Evolutionary conservation across 2,797 vertebrate genomes (phyloP).

Genomic region (Bucorvus abyssinicus): DNA sequence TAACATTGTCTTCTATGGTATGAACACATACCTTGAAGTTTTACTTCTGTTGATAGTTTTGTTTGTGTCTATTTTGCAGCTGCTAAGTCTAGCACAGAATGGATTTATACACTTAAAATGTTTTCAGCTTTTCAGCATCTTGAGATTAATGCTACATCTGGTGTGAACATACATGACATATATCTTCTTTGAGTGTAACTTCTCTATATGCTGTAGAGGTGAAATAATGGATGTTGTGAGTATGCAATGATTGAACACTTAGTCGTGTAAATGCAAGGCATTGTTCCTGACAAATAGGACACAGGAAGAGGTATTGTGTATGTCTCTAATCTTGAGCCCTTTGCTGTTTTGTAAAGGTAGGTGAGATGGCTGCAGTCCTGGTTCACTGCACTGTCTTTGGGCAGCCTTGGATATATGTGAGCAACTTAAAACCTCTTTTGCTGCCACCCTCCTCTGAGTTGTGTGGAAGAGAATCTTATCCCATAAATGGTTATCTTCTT

Average conservation of each 20-base stretch:
- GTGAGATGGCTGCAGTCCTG: background rate
- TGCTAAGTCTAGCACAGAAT: background rate
- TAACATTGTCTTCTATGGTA: background rate
- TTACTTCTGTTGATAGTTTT: background rate
- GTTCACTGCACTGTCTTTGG: background rate
- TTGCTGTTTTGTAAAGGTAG: background rate
- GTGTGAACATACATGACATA: background rate
- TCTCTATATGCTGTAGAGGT: background rate
- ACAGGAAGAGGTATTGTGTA: background rate
- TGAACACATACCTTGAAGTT: background rate
- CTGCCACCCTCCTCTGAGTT: constrained; percentile 1
- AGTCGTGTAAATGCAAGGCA: background rate
- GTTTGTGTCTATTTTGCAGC: background rate
- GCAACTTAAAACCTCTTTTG: constrained; percentile 9
- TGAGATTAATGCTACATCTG: background rate
- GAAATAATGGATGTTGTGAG: background rate
- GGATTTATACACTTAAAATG: background rate
- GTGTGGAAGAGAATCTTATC: constrained; percentile 11
- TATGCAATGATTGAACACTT: background rate
- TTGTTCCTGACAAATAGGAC: background rate
- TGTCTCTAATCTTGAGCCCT: background rate
- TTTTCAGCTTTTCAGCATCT: background rate
- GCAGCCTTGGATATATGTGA: background rate
- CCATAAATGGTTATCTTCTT: constrained; percentile 51
- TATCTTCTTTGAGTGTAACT: background rate